phyloP scores from a whole-genome alignment of 1,140 invertebrate species.

The Cherax destructor region DNA sequence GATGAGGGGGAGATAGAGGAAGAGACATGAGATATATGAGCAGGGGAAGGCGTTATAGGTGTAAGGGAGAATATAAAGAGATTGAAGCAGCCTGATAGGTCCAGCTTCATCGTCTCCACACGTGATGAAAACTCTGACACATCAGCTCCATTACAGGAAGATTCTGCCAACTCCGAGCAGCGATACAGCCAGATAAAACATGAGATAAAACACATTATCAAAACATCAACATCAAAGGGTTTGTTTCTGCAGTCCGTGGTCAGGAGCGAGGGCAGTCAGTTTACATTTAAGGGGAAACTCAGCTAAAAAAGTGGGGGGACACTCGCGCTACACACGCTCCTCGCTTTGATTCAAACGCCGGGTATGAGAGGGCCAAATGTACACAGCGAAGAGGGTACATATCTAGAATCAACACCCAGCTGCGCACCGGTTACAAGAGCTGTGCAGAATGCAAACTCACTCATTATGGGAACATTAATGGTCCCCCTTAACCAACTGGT shows the following conservation, averaged over 20 bases:
- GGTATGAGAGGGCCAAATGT: constrained; percentile 1
- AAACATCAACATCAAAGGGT: constrained; percentile 30
- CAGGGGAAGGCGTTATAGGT: no score
- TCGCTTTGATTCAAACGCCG: constrained; percentile 5
- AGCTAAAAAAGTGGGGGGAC: background rate
- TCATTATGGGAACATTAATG: no score
- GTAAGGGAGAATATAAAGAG: no score
- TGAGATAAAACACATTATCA: constrained; percentile 25
- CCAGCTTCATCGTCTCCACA: background rate
- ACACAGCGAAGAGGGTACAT: constrained; percentile 11
- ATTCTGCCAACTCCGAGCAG: background rate
- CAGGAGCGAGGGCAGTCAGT: background rate
- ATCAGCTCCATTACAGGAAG: constrained; percentile 32
- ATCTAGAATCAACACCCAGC: background rate
- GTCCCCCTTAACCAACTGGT: no score
- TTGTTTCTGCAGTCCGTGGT: constrained; percentile 8
- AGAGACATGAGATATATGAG: no score
- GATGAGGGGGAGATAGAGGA: no score
- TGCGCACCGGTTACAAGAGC: background rate
- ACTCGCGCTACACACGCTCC: background rate
- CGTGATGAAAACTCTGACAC: background rate
- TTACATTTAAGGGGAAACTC: constrained; percentile 5
- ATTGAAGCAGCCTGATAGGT: background rate
- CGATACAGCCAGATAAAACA: constrained; percentile 3
- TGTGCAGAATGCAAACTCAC: background rate